phyloP scores from a whole-genome alignment of 2,113 vertebrate species.

The Pluvialis apricaria region DNA sequence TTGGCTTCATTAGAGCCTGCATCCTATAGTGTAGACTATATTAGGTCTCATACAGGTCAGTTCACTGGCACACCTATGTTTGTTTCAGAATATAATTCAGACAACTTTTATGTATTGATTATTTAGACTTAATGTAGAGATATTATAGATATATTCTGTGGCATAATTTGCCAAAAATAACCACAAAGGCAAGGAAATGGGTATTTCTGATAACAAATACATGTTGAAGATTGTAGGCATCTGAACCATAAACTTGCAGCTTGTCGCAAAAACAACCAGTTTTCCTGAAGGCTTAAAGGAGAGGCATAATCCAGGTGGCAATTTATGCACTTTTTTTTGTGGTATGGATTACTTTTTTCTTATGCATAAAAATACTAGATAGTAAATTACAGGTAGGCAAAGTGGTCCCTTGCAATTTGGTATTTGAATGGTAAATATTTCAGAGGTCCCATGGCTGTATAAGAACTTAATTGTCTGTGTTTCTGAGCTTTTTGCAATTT shows the following conservation, averaged over 20 bases:
- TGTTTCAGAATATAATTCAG: not conserved
- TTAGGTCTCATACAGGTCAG: not conserved
- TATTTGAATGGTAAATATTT: not conserved
- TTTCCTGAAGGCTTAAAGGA: not conserved
- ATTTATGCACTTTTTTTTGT: not conserved
- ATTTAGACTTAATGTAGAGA: not conserved
- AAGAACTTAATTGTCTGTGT: not conserved
- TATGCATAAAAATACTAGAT: not conserved
- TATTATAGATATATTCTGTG: not conserved
- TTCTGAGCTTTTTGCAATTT: not conserved
- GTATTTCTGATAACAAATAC: not conserved
- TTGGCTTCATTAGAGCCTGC: not conserved
- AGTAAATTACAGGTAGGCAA: not conserved
- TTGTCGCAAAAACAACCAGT: not conserved
- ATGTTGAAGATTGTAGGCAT: not conserved
- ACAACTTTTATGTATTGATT: not conserved
- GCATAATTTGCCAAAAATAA: not conserved
- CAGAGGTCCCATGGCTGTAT: not conserved
- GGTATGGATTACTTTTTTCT: not conserved
- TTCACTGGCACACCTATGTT: not conserved
- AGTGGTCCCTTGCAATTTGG: not conserved
- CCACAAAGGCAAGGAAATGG: not conserved
- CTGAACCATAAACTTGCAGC: not conserved
- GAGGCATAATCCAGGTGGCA: not conserved
- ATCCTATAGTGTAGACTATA: not conserved